Conservation (phyloP, 1,140 invertebrate species). For the Acromyrmex echinatior region DNA sequence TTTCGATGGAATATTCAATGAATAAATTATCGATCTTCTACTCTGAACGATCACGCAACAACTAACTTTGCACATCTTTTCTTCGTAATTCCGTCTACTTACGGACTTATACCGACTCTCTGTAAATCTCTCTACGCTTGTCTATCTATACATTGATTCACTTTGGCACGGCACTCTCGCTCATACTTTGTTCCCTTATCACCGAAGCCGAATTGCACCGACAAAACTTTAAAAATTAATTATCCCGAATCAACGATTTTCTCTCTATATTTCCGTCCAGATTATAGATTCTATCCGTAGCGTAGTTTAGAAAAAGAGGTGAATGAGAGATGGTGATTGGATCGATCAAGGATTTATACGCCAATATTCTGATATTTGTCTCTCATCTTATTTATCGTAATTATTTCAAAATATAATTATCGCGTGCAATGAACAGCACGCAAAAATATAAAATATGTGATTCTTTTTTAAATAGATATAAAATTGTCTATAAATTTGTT, state of each 20-base stretch:
- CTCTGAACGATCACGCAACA: constrained; percentile 53
- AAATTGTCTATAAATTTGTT: constrained; percentile 28
- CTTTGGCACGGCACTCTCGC: constrained; percentile 79
- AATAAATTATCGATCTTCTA: constrained; percentile 35
- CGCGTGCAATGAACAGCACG: neutral
- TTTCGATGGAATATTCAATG: constrained; percentile 13
- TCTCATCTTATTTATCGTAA: neutral
- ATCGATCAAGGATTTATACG: constrained; percentile 4
- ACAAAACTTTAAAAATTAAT: constrained; percentile 15
- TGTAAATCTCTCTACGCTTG: constrained; percentile 75
- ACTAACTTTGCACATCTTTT: constrained; percentile 56
- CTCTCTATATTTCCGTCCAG: constrained; percentile 24
- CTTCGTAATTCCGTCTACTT: constrained; percentile 38
- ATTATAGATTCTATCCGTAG: constrained; percentile 14
- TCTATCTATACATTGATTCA: constrained; percentile 78
- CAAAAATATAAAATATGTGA: neutral
- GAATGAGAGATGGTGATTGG: constrained; percentile 14
- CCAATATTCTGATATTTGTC: constrained; percentile 32
- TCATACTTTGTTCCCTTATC: constrained; percentile 65
- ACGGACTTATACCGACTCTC: constrained; percentile 69
- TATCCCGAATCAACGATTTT: constrained; percentile 1
- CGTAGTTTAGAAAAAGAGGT: neutral
- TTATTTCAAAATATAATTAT: constrained; percentile 20
- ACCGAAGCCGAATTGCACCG: constrained; percentile 48
- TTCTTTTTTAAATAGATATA: neutral